A percentile compares a stretch with the other conserved stretches of the same genome.
Evolutionary conservation across 1,140 invertebrate species (phyloP).

Genomic region (Homalodisca vitripennis): DNA sequence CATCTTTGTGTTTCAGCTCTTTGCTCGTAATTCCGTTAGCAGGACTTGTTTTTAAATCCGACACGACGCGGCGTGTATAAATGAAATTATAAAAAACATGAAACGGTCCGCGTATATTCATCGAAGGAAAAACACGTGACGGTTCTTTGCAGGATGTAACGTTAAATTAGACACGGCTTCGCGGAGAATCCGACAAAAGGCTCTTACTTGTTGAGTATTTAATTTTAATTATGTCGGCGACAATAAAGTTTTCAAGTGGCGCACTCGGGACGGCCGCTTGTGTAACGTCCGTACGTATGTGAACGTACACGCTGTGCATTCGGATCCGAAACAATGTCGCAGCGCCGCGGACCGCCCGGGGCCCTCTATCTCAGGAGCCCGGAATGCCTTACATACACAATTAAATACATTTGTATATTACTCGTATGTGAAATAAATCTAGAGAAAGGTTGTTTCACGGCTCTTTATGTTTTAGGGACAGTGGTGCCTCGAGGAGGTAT

Average conservation of each 20-base stretch:
- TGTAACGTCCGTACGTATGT: no score
- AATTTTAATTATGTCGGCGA: constrained; percentile 24
- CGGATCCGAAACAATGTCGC: constrained; percentile 14
- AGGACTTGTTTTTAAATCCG: neutral
- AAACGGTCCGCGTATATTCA: neutral
- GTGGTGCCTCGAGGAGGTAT: constrained; percentile 1
- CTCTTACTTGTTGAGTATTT: constrained; percentile 8
- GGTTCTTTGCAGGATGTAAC: constrained; percentile 7
- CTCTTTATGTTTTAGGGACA: neutral
- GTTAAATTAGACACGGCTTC: neutral
- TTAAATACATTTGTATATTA: constrained; percentile 28
- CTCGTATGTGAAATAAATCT: constrained; percentile 27
- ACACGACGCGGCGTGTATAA: neutral
- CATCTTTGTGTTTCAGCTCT: neutral
- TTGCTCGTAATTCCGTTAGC: neutral
- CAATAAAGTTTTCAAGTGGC: neutral
- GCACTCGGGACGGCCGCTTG: neutral
- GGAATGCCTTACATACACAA: constrained; percentile 22
- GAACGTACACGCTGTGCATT: no score
- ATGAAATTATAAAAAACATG: constrained; percentile 12
- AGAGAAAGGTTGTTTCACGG: constrained; percentile 13
- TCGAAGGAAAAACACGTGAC: neutral
- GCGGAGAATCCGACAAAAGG: neutral
- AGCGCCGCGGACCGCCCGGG: neutral
- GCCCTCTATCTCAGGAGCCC: constrained; percentile 10